These are phyloP conservation scores for Achlya flavicornis DNA, from an alignment of 2,888 invertebrate species.

Conservation along the genomic window DNA sequence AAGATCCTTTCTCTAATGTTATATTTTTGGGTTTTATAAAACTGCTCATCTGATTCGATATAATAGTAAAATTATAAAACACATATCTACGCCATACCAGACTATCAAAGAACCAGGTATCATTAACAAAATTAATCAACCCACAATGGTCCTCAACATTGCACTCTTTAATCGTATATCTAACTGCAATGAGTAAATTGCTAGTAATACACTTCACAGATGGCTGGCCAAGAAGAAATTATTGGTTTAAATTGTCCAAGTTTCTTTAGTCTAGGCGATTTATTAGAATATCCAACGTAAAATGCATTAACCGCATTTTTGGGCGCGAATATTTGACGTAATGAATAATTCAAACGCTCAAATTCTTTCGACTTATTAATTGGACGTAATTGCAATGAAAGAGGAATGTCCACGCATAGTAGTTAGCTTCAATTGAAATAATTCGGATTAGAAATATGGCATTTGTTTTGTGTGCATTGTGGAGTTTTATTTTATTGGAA, in stretches of 20 bases:
- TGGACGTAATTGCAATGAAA: constrained; percentile 1
- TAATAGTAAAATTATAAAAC: too few species aligned
- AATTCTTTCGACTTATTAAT: background rate
- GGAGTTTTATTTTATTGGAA: too few species aligned
- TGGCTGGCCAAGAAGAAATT: constrained; percentile 51
- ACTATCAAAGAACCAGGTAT: too few species aligned
- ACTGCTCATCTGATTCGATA: too few species aligned
- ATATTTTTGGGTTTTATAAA: too few species aligned
- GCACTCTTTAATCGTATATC: background rate
- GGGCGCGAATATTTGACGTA: background rate
- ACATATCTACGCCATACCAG: too few species aligned
- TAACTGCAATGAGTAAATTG: constrained; percentile 31
- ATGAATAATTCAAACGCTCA: background rate
- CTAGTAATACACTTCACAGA: constrained; percentile 41
- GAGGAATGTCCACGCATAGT: constrained; percentile 2
- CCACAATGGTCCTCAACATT: background rate
- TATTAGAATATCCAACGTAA: background rate
- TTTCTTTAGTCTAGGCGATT: constrained; percentile 17
- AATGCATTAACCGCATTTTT: constrained; percentile 7
- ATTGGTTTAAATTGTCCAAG: constrained; percentile 26
- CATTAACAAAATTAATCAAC: constrained; percentile 10
- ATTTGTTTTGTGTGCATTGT: background rate
- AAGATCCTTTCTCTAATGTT: too few species aligned
- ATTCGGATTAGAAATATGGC: background rate
- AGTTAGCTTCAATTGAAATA: background rate